Evolutionary conservation across 2,888 invertebrate genomes (phyloP).

Genomic region (Nemapogon koenigi): DNA sequence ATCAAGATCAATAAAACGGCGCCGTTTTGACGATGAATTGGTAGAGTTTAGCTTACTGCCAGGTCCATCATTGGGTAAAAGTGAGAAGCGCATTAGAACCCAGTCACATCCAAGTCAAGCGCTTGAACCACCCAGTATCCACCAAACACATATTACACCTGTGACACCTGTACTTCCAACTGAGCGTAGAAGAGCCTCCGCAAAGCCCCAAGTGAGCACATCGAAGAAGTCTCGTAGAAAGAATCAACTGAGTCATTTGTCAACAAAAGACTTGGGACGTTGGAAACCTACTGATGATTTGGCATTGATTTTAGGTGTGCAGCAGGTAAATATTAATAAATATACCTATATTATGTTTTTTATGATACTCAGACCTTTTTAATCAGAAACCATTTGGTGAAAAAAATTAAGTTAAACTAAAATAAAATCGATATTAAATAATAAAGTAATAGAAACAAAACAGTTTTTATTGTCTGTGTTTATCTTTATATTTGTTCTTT

Average conservation of each 20-base stretch:
- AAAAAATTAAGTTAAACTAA: too few relatives aligned
- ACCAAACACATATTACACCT: constrained; percentile 22
- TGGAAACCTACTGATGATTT: constrained; percentile 99
- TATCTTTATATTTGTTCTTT: too few relatives aligned
- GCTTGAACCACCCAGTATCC: constrained; percentile 39
- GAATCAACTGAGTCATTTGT: constrained; percentile 71
- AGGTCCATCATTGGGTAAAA: constrained; percentile 55
- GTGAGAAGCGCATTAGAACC: constrained; percentile 51
- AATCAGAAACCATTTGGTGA: too few relatives aligned
- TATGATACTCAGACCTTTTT: too few relatives aligned
- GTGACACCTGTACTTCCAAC: constrained; percentile 26
- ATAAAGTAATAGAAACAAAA: neutral
- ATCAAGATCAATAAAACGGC: constrained; percentile 91
- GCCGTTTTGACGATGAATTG: constrained; percentile 96
- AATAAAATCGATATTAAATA: too few relatives aligned
- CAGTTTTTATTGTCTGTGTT: too few relatives aligned
- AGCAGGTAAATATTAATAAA: constrained; percentile 70
- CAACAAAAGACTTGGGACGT: constrained; percentile 85
- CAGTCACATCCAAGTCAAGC: constrained; percentile 59
- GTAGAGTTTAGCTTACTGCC: constrained; percentile 87
- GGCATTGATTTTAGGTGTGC: constrained; percentile 90
- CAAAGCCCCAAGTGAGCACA: constrained; percentile 42
- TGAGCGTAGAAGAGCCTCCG: constrained; percentile 38
- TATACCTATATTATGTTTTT: too few relatives aligned
- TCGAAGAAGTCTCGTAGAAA: constrained; percentile 65